These are phyloP conservation scores for Eubasilissa splendida DNA, from an alignment of 2,888 invertebrate species.

Conservation along the genomic window DNA sequence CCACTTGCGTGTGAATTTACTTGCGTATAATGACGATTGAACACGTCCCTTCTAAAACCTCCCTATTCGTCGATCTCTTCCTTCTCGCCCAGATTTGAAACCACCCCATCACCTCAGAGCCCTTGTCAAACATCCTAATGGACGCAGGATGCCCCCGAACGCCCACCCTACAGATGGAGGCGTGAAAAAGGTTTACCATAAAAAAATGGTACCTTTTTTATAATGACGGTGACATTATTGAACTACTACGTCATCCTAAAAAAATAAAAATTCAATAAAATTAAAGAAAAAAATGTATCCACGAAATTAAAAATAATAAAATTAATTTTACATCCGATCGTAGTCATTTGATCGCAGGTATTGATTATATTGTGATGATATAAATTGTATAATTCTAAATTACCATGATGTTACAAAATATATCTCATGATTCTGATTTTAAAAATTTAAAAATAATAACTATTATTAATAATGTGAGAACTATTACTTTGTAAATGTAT, in stretches of 20 bases:
- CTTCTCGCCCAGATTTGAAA: constrained; percentile 16
- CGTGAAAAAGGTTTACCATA: constrained; percentile 9
- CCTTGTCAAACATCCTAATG: constrained; percentile 51
- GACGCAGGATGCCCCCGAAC: constrained; percentile 40
- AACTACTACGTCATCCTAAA: not conserved
- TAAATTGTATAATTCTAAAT: too few relatives aligned
- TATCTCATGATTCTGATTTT: too few relatives aligned
- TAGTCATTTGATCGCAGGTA: too few relatives aligned
- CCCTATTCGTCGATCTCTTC: constrained; percentile 8
- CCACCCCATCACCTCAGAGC: constrained; percentile 32
- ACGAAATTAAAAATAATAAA: constrained; percentile 1
- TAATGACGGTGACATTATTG: not conserved
- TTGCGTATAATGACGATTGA: too few relatives aligned
- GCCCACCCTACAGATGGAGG: constrained; percentile 13
- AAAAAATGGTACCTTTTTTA: not conserved
- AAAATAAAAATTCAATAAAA: not conserved
- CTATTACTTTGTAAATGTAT: too few relatives aligned
- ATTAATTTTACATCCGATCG: too few relatives aligned
- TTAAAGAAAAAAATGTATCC: not conserved
- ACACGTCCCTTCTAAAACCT: constrained; percentile 3
- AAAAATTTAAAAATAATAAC: too few relatives aligned
- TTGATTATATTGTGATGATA: too few relatives aligned
- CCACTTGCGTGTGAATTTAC: too few relatives aligned
- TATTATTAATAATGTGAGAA: too few relatives aligned
- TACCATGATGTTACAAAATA: too few relatives aligned